phyloP scores from a whole-genome alignment of 2,797 vertebrate species.

The Rhabdomys pumilio region DNA sequence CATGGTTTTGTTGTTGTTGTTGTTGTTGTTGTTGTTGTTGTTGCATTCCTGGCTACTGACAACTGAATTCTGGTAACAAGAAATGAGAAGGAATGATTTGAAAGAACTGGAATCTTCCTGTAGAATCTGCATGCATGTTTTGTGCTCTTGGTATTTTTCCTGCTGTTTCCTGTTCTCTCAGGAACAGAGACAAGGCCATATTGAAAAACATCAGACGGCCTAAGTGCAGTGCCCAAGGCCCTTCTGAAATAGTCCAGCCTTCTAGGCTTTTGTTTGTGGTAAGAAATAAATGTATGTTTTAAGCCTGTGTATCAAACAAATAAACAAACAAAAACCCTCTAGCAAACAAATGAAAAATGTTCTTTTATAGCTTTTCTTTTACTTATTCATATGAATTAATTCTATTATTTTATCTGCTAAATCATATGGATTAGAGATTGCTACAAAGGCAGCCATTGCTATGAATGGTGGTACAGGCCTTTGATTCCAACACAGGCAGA shows the following conservation, averaged over 20 bases:
- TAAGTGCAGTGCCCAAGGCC: background rate
- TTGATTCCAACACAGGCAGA: background rate
- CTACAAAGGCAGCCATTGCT: background rate
- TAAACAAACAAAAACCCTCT: background rate
- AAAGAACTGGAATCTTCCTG: background rate
- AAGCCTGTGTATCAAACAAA: background rate
- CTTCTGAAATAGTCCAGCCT: background rate
- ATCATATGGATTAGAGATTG: background rate
- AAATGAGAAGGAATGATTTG: background rate
- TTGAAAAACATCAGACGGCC: background rate
- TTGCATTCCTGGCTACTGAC: background rate
- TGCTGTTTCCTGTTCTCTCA: background rate
- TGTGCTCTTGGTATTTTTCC: background rate
- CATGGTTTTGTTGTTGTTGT: background rate
- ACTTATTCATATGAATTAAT: background rate
- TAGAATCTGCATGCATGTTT: background rate
- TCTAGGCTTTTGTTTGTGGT: background rate
- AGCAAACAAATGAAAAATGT: background rate
- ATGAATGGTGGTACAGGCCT: background rate
- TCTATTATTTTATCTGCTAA: background rate
- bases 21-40: too few species aligned
- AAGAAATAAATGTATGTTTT: conserved; percentile 23
- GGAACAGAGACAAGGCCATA: background rate
- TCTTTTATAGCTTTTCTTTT: conserved; percentile 2
- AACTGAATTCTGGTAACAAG: background rate